phyloP scores from a whole-genome alignment of 2,797 vertebrate genomes.

The Dipus sagitta region DNA sequence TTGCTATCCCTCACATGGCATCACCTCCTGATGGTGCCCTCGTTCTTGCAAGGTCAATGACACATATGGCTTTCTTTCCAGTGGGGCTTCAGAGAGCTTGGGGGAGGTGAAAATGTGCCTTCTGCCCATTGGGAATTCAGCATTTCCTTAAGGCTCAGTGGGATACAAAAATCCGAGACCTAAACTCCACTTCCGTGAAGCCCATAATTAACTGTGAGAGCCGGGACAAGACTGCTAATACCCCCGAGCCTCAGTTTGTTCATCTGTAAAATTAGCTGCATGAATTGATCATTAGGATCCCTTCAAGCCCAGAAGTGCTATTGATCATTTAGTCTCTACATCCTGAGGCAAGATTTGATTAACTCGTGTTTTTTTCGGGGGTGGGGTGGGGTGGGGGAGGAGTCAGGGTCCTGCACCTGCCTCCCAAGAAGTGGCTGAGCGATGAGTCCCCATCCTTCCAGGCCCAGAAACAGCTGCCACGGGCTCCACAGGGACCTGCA shows the following conservation, averaged over 20 bases:
- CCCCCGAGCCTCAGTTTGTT: not conserved
- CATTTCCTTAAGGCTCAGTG: too few relatives aligned
- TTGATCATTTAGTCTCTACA: not conserved
- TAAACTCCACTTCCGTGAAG: not conserved
- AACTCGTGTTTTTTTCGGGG: not conserved
- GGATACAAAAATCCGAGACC: not conserved
- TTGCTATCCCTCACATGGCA: not conserved
- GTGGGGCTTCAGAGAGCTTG: fast-evolving
- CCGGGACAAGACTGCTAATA: not conserved
- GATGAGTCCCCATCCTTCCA: not conserved
- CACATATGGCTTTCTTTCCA: not conserved
- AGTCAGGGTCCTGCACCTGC: not conserved
- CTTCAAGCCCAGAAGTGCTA: too few relatives aligned
- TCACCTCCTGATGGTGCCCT: not conserved
- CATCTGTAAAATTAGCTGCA: not conserved
- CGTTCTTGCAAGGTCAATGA: not conserved
- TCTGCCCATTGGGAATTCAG: not conserved
- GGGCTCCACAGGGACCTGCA: not conserved
- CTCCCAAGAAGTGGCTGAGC: not conserved
- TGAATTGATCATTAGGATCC: not conserved
- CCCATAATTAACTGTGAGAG: not conserved
- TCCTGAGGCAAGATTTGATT: not conserved
- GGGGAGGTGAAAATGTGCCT: fast-evolving
- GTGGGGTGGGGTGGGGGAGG: too few relatives aligned
- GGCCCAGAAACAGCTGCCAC: not conserved